Percentiles rank a stretch among this genome's conserved stretches.
Conservation (phyloP, 2,113 vertebrate genomes). For the Urocynchramus pylzowi region DNA sequence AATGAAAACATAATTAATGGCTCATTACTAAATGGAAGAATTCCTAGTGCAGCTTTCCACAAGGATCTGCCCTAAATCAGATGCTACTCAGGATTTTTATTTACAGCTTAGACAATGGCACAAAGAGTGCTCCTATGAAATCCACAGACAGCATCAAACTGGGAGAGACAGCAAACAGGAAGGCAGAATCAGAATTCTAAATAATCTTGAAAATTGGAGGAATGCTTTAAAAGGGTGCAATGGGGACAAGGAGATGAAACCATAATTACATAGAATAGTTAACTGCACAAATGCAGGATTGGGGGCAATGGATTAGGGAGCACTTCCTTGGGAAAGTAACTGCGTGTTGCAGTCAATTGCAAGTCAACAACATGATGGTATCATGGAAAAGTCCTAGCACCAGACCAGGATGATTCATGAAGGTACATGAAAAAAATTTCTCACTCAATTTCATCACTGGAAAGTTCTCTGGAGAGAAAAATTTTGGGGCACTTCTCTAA, state of each 20-base stretch:
- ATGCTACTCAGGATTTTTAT: background rate
- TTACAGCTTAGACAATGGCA: background rate
- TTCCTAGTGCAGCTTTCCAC: accelerated
- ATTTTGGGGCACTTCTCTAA: background rate
- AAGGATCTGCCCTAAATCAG: background rate
- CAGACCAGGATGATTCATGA: background rate
- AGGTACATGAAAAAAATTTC: background rate
- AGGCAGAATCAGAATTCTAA: background rate
- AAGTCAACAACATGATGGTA: background rate
- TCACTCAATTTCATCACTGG: background rate
- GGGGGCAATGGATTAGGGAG: background rate
- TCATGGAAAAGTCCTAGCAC: background rate
- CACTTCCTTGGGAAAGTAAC: background rate
- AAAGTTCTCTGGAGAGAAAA: background rate
- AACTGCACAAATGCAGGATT: background rate
- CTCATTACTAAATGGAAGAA: background rate
- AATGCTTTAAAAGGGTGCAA: background rate
- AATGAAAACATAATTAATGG: background rate
- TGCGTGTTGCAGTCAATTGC: background rate
- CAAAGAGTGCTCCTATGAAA: background rate
- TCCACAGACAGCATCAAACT: background rate
- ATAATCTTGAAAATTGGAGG: background rate
- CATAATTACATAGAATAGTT: background rate
- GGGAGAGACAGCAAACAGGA: background rate
- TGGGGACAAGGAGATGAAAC: background rate